Base-by-base conservation (phyloP, 1,140 invertebrate genomes). In the Drosophila sucinea region DNA sequence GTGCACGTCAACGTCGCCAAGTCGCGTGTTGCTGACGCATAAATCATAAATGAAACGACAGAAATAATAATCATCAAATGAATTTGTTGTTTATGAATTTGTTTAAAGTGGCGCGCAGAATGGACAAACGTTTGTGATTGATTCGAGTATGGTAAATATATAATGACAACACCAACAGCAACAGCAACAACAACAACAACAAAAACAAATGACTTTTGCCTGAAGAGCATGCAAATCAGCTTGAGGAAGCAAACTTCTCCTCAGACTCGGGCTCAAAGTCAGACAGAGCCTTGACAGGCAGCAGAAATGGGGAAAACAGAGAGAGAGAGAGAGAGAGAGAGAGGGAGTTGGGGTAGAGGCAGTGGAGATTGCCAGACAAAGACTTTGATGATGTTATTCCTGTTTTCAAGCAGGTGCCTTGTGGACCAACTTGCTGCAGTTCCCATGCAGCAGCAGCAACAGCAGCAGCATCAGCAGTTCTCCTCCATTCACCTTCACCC, bases 1-100 rank as follows among this genome's bases (percentile, higher is more conserved):
- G 71, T 69, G 44, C 58, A 62, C 67, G 58, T 65, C 60, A 44
- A 61, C 41, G 27, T 70, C 56, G 67, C 41, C 68, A 68, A 74
- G 81, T 85, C 82, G 84, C 84, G 84, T 89, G 83, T 89, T 67
- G 67, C 77, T 87, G 80, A 83, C 84, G 83, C 83, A 87, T 87
- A 89, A 87, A 87, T 87, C 83, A 87, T 83, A 83, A 57, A 67
- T 40, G 44, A 78, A 76, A 79, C 38, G 54, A 79, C 70, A 79
- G 61, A 65, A 71, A 70, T 72, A 79, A 86, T 79, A 76, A 82
- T 86, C 76, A 76, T 87, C 84, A 86, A 86, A 86, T 81, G 83
- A 85, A 85, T 84, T 75, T 62, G 70, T 75, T 84, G 81, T 84
- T 84, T 84, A 84, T 84, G 77, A 86, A 86, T 89, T 87, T 83